Evolutionary conservation across 2,888 invertebrate genomes (phyloP), one percentile per base, ranked within the genome.

Genomic region (Cyclophora albipunctata): DNA sequence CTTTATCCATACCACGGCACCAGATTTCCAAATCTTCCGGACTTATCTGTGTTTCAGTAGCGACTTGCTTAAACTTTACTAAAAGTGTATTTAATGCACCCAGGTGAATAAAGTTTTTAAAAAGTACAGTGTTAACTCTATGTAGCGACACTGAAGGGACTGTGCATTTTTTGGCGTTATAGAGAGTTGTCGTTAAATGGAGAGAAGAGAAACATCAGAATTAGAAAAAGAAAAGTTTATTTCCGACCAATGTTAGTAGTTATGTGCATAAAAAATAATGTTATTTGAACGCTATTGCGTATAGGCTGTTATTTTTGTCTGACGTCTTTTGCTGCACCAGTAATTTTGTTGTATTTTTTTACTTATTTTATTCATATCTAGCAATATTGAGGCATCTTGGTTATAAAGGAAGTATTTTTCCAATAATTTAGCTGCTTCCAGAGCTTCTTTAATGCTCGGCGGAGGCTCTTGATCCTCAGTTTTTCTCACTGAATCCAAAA

Each of bases 401-500:
- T 45, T 33, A 49, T 45, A 49, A 40, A 49, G 41, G 7, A 49
- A 49, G 45, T 52, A 42, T 34, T 46, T 48, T 48, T 50, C 45
- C 42, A 42, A 47, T 47, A 47, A 47, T 47, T 42, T 37, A 34
- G 41, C 46, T 40, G 46, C 45, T 45, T 42, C 34, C 34, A 47
- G n/a, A n/a, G 40, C n/a, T 34, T 34, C 42, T 42, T 41, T 34
- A 34, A 42, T 47, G 47, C 42, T 42, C 37, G 37, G 37, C 37
- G 42, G 34, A 35, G 47, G 47, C 42, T 47, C 44, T 53, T 58
- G 51, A 48, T 59, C 57, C 55, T 61, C 46, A 49, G 47, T 57
- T 51, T 60, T 55, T 37, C 5, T 37, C 47, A 58, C 59, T 49
- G 54, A 58, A 54, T 57, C 55, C 6, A 60, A 42, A 58, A 57